Base-by-base conservation (phyloP, 1,140 invertebrate genomes). In the Zaprionus ornatus region DNA sequence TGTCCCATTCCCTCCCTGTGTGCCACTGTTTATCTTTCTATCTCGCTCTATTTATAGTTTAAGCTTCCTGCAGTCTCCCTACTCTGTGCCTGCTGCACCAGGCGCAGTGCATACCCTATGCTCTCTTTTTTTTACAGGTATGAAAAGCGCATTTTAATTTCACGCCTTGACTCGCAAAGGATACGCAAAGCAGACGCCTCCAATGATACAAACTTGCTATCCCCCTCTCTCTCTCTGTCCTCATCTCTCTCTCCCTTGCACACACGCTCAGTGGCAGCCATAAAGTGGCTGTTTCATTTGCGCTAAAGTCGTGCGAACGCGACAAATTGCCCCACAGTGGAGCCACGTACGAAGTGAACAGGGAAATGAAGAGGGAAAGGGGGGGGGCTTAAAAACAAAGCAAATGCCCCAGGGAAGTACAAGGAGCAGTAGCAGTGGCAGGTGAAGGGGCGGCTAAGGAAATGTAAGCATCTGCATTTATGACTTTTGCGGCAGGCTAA, bases 381-480 rank as follows among this genome's bases (percentile, higher is more conserved):
- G 56, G 29, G 54, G 45, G 1, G 73, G 66, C 79, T 63, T 32
- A 67, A 83, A 83, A 79, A 88, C 84, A 87, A 87, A 88, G 80
- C 64, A 70, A 83, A 88, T 83, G 80, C 77, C 84, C 77, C 64
- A 57, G 78, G 83, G 67, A 64, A 23, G 61, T 32, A 19, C 10
- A 48, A 32, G 29, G 15, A 37, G 50, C 27, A 59, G 21, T n/a
- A 40, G 13, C 40, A 27, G 12, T 12, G 6, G 57, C 40, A 45
- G 23, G 35, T 25, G 35, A 60, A 5, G 15, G 57, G 42, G 23
- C 5, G 15, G 17, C 23, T 50, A 84, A 68, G 81, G 72, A 90
- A 90, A 90, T 90, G 85, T 90, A 71, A 85, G 83, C 85, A 90
- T 90, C 85, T 90, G 85, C 85, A 90, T 90, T 90, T 90, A 90